These are phyloP conservation scores for Leucoraja ocellata DNA, from an alignment of 2,797 vertebrate species.

Conservation along the genomic window DNA sequence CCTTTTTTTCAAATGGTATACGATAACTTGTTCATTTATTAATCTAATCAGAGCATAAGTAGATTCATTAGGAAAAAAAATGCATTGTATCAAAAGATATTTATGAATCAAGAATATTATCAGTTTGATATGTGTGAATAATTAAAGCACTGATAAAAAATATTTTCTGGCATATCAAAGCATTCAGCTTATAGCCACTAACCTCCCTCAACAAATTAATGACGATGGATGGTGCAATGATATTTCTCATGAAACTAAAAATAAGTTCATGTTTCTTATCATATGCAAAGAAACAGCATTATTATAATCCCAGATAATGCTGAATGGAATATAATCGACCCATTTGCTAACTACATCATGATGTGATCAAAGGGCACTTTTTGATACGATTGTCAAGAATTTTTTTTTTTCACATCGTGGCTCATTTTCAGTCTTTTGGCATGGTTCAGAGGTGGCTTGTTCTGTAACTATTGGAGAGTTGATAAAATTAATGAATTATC, in stretches of 20 bases:
- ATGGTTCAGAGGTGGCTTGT: background rate
- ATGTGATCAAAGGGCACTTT: background rate
- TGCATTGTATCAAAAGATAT: background rate
- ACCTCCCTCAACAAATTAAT: background rate
- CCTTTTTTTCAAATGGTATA: background rate
- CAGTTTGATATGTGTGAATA: background rate
- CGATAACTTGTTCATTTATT: background rate
- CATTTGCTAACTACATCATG: background rate
- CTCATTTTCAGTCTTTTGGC: background rate
- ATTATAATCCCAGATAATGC: background rate
- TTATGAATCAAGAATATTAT: background rate
- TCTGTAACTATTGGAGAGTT: background rate
- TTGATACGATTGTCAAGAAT: background rate
- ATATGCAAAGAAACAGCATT: background rate
- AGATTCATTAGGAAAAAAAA: conserved; percentile 14
- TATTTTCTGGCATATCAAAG: background rate
- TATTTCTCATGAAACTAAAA: too few relatives aligned
- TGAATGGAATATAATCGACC: background rate
- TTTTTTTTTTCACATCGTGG: background rate
- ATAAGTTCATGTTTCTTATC: too few relatives aligned
- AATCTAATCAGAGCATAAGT: background rate
- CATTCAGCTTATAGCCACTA: background rate
- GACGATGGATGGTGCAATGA: background rate
- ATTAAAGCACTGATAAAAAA: background rate
- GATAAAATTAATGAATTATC: background rate